Percentiles rank a stretch among this genome's conserved stretches.
phyloP scores from a whole-genome alignment of 2,113 vertebrate species.

The Serinus canaria region DNA sequence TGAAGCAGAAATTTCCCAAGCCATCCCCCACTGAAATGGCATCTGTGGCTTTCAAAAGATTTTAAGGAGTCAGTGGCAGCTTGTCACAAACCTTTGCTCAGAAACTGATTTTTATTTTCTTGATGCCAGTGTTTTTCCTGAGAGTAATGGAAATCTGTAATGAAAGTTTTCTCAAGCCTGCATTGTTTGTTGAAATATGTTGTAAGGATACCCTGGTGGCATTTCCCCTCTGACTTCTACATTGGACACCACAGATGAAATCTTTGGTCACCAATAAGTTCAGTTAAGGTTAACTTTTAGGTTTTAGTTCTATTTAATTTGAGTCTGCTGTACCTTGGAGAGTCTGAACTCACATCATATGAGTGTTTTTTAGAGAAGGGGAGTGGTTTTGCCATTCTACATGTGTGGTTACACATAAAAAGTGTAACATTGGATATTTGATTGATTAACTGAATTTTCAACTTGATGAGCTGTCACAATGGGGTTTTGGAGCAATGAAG shows the following conservation, averaged over 20 bases:
- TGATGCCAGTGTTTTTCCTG: not conserved
- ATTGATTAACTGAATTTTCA: not conserved
- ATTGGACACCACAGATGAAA: not conserved
- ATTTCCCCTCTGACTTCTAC: not conserved
- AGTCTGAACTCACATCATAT: not conserved
- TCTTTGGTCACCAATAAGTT: not conserved
- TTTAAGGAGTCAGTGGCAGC: not conserved
- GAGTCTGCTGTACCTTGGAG: not conserved
- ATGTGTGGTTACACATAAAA: not conserved
- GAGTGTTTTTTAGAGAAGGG: not conserved
- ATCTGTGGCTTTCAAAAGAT: not conserved
- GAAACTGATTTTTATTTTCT: not conserved
- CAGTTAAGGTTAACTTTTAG: not conserved
- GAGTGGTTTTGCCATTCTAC: not conserved
- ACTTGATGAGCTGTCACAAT: not conserved
- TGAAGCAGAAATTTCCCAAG: not conserved
- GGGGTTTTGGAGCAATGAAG: not conserved
- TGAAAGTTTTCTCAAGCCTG: not conserved
- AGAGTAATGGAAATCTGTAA: not conserved
- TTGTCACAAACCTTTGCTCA: not conserved
- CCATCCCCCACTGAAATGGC: rapidly evolving
- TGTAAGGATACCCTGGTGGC: not conserved
- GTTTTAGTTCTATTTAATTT: not conserved
- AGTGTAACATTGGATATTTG: not conserved
- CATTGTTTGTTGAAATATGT: not conserved